A percentile compares a stretch with the other conserved stretches of the same genome.
These are phyloP conservation scores for Fregata magnificens DNA, from an alignment of 2,113 vertebrate species.

Conservation along the genomic window DNA sequence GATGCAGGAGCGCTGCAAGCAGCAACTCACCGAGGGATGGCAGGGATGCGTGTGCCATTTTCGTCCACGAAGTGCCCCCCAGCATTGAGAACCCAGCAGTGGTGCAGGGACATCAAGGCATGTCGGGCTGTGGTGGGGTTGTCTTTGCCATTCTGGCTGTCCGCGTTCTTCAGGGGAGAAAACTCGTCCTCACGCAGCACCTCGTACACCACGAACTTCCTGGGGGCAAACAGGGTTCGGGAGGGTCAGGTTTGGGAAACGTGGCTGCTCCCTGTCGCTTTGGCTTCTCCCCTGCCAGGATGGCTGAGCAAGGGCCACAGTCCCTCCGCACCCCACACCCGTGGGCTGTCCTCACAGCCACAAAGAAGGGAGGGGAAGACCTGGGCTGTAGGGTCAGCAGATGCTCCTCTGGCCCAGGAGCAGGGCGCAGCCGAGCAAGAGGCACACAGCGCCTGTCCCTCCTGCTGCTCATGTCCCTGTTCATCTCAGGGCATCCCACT, in stretches of 20 bases:
- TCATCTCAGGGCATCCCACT: background rate
- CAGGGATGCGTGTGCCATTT: conserved; percentile 88
- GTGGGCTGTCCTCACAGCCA: background rate
- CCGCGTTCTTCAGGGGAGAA: conserved; percentile 94
- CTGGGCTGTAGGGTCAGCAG: background rate
- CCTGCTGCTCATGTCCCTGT: background rate
- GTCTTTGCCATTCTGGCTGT: conserved; percentile 95
- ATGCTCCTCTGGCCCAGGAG: background rate
- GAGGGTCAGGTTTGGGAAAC: background rate
- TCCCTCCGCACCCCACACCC: background rate
- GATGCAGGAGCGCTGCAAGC: background rate
- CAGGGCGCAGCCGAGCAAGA: background rate
- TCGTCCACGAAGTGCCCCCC: conserved; percentile 94
- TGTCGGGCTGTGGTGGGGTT: conserved; percentile 94
- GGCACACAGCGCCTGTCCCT: accelerated
- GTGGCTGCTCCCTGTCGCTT: background rate
- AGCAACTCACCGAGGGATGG: conserved; percentile 88
- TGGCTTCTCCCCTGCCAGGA: background rate
- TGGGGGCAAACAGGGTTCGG: background rate
- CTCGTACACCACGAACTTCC: conserved; percentile 92
- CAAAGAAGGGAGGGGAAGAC: background rate
- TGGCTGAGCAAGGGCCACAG: background rate
- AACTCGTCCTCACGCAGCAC: conserved; percentile 95
- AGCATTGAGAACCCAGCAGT: conserved; percentile 95
- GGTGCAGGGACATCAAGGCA: conserved; percentile 92